Evolutionary conservation across 2,113 vertebrate genomes (phyloP).

Genomic region (Bettongia penicillata): DNA sequence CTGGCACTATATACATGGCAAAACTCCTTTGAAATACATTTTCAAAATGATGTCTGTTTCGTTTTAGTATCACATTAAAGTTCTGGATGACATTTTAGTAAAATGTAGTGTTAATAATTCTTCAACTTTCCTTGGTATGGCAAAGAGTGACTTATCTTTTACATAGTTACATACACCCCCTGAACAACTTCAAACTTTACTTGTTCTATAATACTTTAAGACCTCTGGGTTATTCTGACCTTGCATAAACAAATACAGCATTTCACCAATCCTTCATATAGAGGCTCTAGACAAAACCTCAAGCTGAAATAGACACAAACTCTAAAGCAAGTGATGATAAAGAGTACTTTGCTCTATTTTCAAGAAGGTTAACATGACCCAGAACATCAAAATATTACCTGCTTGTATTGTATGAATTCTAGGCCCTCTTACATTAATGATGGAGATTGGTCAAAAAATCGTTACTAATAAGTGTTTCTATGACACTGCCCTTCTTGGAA

Average conservation of each 20-base stretch:
- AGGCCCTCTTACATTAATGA: conserved; percentile 51
- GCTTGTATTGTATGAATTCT: conserved; percentile 79
- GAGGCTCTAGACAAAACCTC: conserved; percentile 81
- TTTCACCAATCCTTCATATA: conserved; percentile 82
- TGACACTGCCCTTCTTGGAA: conserved; percentile 56
- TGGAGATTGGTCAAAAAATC: conserved; percentile 66
- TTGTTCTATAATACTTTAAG: conserved; percentile 79
- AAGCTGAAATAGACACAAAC: conserved; percentile 81
- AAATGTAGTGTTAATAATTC: conserved; percentile 73
- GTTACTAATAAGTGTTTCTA: conserved; percentile 68
- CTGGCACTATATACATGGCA: background rate
- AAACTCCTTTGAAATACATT: conserved; percentile 55
- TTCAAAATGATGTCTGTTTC: conserved; percentile 53
- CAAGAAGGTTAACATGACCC: conserved; percentile 87
- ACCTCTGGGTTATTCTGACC: conserved; percentile 86
- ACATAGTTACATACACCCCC: conserved; percentile 66
- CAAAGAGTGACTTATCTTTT: conserved; percentile 78
- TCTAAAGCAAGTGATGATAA: conserved; percentile 85
- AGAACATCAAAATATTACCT: conserved; percentile 78
- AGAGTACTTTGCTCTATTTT: conserved; percentile 85
- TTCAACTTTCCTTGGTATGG: conserved; percentile 74
- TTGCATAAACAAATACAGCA: conserved; percentile 84
- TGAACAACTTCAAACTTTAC: conserved; percentile 78
- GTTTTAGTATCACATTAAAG: conserved; percentile 64
- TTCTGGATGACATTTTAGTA: conserved; percentile 61